Conservation (phyloP, 2,888 invertebrate species). For the Cosmia pyralina region DNA sequence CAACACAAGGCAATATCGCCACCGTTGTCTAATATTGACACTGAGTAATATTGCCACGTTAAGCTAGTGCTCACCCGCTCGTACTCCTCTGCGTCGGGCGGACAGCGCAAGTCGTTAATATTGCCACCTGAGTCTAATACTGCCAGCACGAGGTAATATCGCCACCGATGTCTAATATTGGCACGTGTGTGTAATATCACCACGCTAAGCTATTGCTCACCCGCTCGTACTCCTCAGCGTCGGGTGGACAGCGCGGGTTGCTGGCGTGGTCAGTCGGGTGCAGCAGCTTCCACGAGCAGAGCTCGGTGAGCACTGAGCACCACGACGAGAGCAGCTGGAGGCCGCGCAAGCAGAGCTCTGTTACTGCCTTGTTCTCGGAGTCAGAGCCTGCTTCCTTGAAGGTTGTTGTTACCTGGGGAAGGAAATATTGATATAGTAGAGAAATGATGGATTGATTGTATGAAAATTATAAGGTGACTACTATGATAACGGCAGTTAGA, state of each 20-base stretch:
- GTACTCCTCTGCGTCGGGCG: too few species aligned
- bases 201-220: slow-evolving; percentile 80
- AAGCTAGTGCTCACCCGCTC: too few species aligned
- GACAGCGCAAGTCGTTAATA: too few species aligned
- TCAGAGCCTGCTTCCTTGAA: slow-evolving; percentile 98
- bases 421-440: too few species aligned
- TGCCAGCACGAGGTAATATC: too few species aligned
- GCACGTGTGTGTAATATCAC: too few species aligned
- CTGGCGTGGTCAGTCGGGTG: slow-evolving; percentile 99
- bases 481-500: too few species aligned
- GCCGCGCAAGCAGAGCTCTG: slow-evolving; percentile 97
- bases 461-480: too few species aligned
- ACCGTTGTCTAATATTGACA: background rate
- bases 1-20: background rate
- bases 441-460: too few species aligned
- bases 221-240: slow-evolving; percentile 99
- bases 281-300: slow-evolving; percentile 99
- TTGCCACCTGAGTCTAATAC: too few species aligned
- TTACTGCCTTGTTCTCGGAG: slow-evolving; percentile 96
- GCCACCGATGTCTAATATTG: background rate
- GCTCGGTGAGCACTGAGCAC: slow-evolving; percentile 98
- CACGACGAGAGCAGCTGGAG: slow-evolving; percentile 98
- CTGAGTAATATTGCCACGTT: background rate
- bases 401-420: slow-evolving; percentile 93
- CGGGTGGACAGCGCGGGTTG: slow-evolving; percentile 97